These are phyloP conservation scores for Macaria notata DNA, from an alignment of 2,888 invertebrate species.

Conservation along the genomic window DNA sequence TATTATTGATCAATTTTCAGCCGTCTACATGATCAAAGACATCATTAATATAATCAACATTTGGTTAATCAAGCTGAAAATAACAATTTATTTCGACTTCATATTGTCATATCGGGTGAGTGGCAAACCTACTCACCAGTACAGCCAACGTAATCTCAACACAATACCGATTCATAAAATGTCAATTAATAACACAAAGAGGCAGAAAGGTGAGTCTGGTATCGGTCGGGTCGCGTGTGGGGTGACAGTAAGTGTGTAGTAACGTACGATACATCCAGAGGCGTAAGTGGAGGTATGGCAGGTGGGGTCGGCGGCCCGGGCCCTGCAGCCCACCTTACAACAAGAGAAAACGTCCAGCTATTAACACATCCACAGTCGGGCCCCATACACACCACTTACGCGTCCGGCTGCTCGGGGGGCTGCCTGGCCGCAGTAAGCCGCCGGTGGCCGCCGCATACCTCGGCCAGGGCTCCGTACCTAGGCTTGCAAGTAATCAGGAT, in stretches of 20 bases:
- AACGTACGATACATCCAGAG: conserved; percentile 83
- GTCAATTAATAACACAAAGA: conserved; percentile 17
- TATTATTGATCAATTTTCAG: no score
- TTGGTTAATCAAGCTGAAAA: no score
- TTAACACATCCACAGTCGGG: conserved; percentile 66
- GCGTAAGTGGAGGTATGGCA: conserved; percentile 83
- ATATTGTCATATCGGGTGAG: no score
- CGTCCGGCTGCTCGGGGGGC: conserved; percentile 67
- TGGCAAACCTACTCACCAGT: no score
- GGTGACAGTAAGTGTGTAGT: conserved; percentile 46
- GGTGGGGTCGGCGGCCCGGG: conserved; percentile 80
- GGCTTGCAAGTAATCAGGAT: conserved; percentile 4
- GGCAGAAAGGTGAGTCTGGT: conserved; percentile 31
- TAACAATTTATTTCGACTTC: no score
- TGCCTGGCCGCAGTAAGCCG: conserved; percentile 18
- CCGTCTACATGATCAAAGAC: no score
- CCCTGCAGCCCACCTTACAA: conserved; percentile 81
- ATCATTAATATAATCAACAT: no score
- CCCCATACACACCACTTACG: conserved; percentile 80
- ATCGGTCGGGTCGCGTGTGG: conserved; percentile 33
- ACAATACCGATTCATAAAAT: conserved; percentile 27
- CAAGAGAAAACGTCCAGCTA: conserved; percentile 76
- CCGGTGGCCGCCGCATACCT: conserved; percentile 9
- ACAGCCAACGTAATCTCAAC: conserved; percentile 23
- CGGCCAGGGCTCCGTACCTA: conserved; percentile 4